Conservation (phyloP, 2,888 invertebrate genomes). For the Eretmocerus hayati region DNA sequence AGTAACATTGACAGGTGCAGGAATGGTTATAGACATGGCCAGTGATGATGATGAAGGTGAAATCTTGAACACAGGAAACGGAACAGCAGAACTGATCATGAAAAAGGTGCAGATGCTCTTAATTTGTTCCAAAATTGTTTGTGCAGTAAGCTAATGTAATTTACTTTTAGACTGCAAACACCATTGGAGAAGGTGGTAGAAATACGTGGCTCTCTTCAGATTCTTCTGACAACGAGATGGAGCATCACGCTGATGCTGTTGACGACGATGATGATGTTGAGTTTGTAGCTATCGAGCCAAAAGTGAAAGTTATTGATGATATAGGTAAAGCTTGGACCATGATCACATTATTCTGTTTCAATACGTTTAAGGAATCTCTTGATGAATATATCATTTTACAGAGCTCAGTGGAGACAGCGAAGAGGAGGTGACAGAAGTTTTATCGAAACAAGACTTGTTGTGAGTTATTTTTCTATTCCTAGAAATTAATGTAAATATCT, state of each 20-base stretch:
- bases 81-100: constrained; percentile 46
- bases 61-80: constrained; percentile 36
- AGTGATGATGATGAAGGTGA: constrained; percentile 24
- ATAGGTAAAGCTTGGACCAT: constrained; percentile 40
- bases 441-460: constrained; percentile 34
- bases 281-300: constrained; percentile 32
- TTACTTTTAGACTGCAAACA: no score
- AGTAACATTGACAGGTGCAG: constrained; percentile 16
- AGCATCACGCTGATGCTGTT: constrained; percentile 24
- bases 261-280: constrained; percentile 41
- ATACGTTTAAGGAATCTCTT: constrained; percentile 12
- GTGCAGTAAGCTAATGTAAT: no score
- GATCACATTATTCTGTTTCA: constrained; percentile 10
- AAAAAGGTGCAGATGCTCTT: no score
- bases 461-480: constrained; percentile 17
- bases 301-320: constrained; percentile 33
- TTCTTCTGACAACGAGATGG: constrained; percentile 33
- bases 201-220: constrained; percentile 36
- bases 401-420: constrained; percentile 47
- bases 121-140: no score
- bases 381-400: constrained; percentile 29
- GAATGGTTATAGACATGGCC: constrained; percentile 7
- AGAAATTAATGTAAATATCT: constrained; percentile 25
- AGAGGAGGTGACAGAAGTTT: constrained; percentile 42
- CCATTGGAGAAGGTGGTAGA: constrained; percentile 37